Evolutionary conservation across 2,888 invertebrate species (phyloP).

Genomic region (Subacronicta megacephala): DNA sequence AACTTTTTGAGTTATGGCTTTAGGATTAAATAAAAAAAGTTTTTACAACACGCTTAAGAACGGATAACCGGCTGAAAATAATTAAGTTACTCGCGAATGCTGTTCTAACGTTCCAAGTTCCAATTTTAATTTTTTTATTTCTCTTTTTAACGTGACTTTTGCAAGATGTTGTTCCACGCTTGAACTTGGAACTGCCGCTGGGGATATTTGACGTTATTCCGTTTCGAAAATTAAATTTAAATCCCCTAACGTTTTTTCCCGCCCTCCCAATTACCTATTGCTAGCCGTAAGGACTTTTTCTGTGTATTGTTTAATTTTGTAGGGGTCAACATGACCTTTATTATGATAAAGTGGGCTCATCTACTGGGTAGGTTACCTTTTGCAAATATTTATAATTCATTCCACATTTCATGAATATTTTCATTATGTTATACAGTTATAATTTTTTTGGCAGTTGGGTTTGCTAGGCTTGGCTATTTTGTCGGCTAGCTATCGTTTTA

Average conservation of each 20-base stretch:
- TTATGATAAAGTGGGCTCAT: constrained; percentile 49
- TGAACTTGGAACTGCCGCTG: constrained; percentile 79
- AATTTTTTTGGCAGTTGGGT: no score
- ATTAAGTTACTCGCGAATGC: constrained; percentile 34
- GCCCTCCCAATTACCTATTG: constrained; percentile 85
- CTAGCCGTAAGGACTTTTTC: constrained; percentile 77
- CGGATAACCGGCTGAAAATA: constrained; percentile 34
- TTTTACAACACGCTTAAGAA: background rate
- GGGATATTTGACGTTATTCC: constrained; percentile 86
- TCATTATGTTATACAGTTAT: background rate
- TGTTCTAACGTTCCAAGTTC: constrained; percentile 20
- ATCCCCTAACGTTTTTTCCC: constrained; percentile 86
- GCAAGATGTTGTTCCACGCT: constrained; percentile 73
- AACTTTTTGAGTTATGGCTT: no score
- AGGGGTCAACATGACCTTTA: constrained; percentile 68
- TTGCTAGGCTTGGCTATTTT: no score
- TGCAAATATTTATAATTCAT: constrained; percentile 43
- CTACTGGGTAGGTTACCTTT: constrained; percentile 40
- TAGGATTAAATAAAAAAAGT: background rate
- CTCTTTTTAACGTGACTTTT: constrained; percentile 67
- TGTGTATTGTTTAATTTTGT: constrained; percentile 77
- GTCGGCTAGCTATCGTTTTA: no score
- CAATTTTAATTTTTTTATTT: constrained; percentile 65
- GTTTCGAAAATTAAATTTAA: constrained; percentile 88
- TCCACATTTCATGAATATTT: constrained; percentile 8